Conservation (phyloP, 2,888 invertebrate species). For the Schizaphis graminum region DNA sequence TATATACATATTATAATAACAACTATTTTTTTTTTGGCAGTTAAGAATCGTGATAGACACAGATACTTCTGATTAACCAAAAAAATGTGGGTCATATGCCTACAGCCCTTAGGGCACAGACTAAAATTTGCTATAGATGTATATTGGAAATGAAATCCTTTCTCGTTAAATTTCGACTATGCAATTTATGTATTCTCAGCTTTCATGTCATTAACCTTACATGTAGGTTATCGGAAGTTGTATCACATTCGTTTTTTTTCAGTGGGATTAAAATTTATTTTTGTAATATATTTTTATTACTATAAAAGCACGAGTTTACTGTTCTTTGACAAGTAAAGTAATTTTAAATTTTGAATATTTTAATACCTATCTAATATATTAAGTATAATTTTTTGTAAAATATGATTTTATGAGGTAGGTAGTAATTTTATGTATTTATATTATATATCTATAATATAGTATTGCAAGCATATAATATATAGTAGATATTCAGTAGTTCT, state of each 20-base stretch:
- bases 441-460: background rate
- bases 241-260: slow-evolving; percentile 33
- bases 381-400: background rate
- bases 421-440: background rate
- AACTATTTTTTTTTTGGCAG: background rate
- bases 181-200: slow-evolving; percentile 18
- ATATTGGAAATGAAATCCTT: background rate
- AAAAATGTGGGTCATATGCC: slow-evolving; percentile 32
- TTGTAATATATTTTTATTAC: background rate
- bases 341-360: background rate
- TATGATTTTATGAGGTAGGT: background rate
- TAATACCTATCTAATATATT: background rate
- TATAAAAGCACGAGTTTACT: background rate
- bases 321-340: background rate
- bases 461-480: background rate
- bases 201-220: slow-evolving; percentile 22
- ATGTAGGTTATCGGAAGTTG: slow-evolving; percentile 26
- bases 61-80: background rate
- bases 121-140: background rate
- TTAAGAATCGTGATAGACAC: slow-evolving; percentile 33
- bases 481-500: background rate
- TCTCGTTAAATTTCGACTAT: slow-evolving; percentile 32
- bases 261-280: background rate
- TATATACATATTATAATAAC: background rate
- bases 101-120: slow-evolving; percentile 7